A percentile compares a stretch with the other conserved stretches of the same genome.
Conservation (phyloP, 1,140 invertebrate species). For the Episyrphus balteatus region DNA sequence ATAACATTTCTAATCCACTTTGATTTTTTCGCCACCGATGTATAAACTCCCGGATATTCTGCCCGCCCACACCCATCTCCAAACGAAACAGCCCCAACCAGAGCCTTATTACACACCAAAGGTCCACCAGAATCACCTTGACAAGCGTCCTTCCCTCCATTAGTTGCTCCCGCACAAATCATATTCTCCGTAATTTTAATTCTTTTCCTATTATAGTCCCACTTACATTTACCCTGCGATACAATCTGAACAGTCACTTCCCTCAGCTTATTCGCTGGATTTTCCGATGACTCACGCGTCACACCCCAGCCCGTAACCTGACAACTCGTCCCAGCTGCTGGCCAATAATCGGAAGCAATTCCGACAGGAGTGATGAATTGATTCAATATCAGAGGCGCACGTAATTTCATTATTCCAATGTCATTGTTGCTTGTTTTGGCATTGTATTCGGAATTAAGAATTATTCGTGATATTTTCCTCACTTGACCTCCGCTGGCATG, state of each 20-base stretch:
- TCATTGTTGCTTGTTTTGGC: constrained; percentile 26
- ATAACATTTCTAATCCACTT: constrained; percentile 35
- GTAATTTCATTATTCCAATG: constrained; percentile 23
- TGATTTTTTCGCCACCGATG: constrained; percentile 36
- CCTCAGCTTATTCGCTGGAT: constrained; percentile 23
- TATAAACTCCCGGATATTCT: constrained; percentile 44
- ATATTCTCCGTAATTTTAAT: constrained; percentile 45
- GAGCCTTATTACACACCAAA: constrained; percentile 15
- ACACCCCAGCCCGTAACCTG: constrained; percentile 39
- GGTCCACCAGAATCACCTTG: constrained; percentile 46
- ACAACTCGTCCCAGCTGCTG: constrained; percentile 21
- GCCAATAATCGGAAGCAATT: constrained; percentile 11
- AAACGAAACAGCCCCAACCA: constrained; percentile 49
- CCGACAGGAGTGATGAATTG: constrained; percentile 11
- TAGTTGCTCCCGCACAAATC: constrained; percentile 54
- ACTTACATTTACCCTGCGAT: constrained; percentile 19
- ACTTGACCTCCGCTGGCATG: constrained; percentile 19
- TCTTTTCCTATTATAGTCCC: constrained; percentile 13
- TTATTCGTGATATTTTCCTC: constrained; percentile 15
- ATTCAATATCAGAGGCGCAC: constrained; percentile 7
- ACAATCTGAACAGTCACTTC: constrained; percentile 38
- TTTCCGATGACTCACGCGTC: constrained; percentile 12
- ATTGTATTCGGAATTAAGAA: constrained; percentile 30
- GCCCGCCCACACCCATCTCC: constrained; percentile 43
- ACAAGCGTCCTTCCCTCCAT: constrained; percentile 59